A percentile compares a stretch with the other conserved stretches of the same genome.
These are phyloP conservation scores for Dynastes tityus DNA, from an alignment of 2,888 invertebrate species.

Conservation along the genomic window DNA sequence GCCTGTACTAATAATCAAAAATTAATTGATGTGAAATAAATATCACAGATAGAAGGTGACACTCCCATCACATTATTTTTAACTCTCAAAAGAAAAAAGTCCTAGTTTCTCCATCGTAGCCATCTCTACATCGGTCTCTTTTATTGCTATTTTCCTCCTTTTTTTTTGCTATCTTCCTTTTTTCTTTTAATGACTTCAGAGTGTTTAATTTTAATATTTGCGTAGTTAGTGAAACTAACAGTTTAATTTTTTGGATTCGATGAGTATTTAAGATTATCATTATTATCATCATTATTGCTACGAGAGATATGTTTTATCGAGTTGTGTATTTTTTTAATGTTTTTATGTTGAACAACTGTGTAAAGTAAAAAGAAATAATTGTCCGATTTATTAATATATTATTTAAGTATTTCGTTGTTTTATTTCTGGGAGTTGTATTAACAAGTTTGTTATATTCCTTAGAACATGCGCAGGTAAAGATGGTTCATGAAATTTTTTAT, in stretches of 20 bases:
- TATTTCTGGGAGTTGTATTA: constrained; percentile 15
- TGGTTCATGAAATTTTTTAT: not conserved
- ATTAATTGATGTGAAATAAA: not conserved
- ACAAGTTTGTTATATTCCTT: not conserved
- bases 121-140: not conserved
- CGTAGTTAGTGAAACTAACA: constrained; percentile 47
- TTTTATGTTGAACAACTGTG: constrained; percentile 51
- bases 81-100: too few relatives aligned
- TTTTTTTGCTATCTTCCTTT: not conserved
- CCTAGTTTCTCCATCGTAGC: not conserved
- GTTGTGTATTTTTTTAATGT: constrained; percentile 54
- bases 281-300: not conserved
- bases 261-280: constrained; percentile 10
- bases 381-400: constrained; percentile 53
- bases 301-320: constrained; percentile 44
- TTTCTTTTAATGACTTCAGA: constrained; percentile 27
- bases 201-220: constrained; percentile 32
- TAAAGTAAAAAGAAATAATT: constrained; percentile 51
- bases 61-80: not conserved
- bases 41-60: not conserved
- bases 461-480: not conserved
- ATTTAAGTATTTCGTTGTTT: constrained; percentile 48
- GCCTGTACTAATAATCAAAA: too few relatives aligned
- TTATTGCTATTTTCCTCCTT: not conserved
- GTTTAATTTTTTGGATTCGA: constrained; percentile 28